These are phyloP conservation scores for Pterostichus niger DNA, from an alignment of 2,888 invertebrate genomes.

Conservation along the genomic window DNA sequence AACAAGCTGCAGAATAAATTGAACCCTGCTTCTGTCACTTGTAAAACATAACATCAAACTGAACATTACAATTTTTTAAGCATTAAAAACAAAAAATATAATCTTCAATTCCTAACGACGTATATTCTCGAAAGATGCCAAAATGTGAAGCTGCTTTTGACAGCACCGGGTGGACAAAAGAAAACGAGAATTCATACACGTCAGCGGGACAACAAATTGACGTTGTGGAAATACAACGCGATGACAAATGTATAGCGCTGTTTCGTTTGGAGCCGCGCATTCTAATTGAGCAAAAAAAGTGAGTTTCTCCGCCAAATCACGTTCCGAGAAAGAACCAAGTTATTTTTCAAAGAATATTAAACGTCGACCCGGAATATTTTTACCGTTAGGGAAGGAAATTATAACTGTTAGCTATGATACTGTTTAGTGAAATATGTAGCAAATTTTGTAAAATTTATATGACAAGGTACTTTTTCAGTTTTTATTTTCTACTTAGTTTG, in stretches of 20 bases:
- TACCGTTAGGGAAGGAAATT: not conserved
- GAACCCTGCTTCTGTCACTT: not conserved
- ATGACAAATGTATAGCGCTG: slow-evolving; percentile 28
- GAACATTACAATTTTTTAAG: not conserved
- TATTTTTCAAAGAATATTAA: slow-evolving; percentile 40
- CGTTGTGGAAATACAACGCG: not conserved
- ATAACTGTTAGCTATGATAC: not conserved
- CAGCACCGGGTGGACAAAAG: slow-evolving; percentile 2
- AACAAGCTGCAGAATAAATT: not conserved
- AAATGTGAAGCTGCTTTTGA: not conserved
- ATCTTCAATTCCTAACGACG: too few relatives aligned
- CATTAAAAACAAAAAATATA: not conserved
- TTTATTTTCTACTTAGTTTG: too few relatives aligned
- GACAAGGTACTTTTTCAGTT: too few relatives aligned
- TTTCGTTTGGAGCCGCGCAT: slow-evolving; percentile 4
- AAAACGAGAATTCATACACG: slow-evolving; percentile 26
- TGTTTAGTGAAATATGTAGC: not conserved
- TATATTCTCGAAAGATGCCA: not conserved
- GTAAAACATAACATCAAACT: not conserved
- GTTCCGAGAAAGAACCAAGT: not conserved
- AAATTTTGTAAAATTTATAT: not conserved
- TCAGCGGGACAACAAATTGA: slow-evolving; percentile 17
- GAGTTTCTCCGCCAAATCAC: slow-evolving; percentile 8
- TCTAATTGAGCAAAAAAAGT: slow-evolving; percentile 45
- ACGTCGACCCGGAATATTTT: slow-evolving; percentile 21